Conservation (phyloP, 2,888 invertebrate genomes). For the Molanna angustata region DNA sequence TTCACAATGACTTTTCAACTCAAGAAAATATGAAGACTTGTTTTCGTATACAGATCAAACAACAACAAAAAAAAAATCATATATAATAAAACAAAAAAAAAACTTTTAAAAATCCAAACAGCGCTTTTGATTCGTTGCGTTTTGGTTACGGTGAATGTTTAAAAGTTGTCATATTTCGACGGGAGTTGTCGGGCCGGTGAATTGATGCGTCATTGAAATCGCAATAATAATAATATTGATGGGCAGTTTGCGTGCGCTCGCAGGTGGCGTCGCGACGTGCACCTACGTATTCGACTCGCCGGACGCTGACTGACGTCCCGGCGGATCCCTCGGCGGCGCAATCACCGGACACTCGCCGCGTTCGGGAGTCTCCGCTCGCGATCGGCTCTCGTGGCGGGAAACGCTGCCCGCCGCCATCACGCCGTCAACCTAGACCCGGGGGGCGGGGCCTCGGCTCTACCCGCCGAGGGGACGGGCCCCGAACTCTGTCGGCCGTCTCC, state of each 20-base stretch:
- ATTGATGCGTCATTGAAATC: no score
- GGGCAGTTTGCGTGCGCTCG: conserved; percentile 16
- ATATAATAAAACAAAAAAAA: no score
- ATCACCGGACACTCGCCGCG: conserved; percentile 28
- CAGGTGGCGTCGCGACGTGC: conserved; percentile 31
- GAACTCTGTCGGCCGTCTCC: conserved; percentile 13
- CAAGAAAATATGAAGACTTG: no score
- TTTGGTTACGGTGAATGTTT: no score
- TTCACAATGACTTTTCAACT: no score
- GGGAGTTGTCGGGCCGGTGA: no score
- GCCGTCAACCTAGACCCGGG: conserved; percentile 7
- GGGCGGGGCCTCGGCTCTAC: conserved; percentile 18
- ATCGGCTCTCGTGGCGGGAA: conserved; percentile 28
- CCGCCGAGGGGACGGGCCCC: conserved; percentile 25
- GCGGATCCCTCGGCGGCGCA: conserved; percentile 25
- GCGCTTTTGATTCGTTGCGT: no score
- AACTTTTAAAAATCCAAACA: no score
- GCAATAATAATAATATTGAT: conserved; percentile 8
- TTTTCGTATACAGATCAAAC: no score
- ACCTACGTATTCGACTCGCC: conserved; percentile 24
- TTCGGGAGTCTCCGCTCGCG: conserved; percentile 25
- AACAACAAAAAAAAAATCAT: no score
- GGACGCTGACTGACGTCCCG: conserved; percentile 31
- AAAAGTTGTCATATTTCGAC: no score
- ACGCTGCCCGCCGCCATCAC: conserved; percentile 12